Percentiles rank a stretch among this genome's conserved stretches.
These are phyloP conservation scores for Uloborus plumipes DNA, from an alignment of 2,888 invertebrate genomes.

Conservation along the genomic window DNA sequence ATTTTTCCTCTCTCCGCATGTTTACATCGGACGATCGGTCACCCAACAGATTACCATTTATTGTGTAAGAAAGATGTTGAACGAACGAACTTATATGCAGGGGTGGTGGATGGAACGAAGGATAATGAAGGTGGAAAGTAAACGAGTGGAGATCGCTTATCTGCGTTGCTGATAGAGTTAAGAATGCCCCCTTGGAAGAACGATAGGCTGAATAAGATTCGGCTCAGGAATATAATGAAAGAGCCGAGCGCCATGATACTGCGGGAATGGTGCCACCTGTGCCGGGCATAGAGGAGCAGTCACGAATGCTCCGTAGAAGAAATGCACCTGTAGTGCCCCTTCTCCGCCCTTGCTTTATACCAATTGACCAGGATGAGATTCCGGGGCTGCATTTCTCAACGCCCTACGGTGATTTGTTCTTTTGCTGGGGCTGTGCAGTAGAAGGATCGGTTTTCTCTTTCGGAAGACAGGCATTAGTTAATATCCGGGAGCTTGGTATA, in stretches of 20 bases:
- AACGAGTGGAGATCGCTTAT: conserved; percentile 46
- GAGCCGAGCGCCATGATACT: conserved; percentile 47
- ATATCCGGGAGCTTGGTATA: too few species aligned
- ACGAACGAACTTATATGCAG: too few species aligned
- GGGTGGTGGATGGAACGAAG: conserved; percentile 38
- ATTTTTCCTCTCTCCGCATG: conserved; percentile 32
- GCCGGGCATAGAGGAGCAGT: conserved; percentile 14
- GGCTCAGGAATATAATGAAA: conserved; percentile 41
- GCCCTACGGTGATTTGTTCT: too few species aligned
- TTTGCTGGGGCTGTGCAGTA: too few species aligned
- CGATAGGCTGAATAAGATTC: conserved; percentile 54
- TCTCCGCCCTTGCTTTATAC: too few species aligned
- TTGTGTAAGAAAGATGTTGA: conserved; percentile 50
- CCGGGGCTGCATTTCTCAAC: too few species aligned
- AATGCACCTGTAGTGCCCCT: conserved; percentile 44
- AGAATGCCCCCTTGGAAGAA: conserved; percentile 43
- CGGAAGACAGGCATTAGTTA: too few species aligned
- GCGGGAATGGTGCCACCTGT: conserved; percentile 55
- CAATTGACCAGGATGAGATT: too few species aligned
- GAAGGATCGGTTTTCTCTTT: too few species aligned
- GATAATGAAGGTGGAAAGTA: conserved; percentile 8
- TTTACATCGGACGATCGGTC: conserved; percentile 47
- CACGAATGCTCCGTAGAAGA: conserved; percentile 44
- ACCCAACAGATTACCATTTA: conserved; percentile 60
- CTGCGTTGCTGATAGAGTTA: conserved; percentile 52